Base-by-base conservation (phyloP, 2,113 vertebrate genomes). In the Pongo abelii region DNA sequence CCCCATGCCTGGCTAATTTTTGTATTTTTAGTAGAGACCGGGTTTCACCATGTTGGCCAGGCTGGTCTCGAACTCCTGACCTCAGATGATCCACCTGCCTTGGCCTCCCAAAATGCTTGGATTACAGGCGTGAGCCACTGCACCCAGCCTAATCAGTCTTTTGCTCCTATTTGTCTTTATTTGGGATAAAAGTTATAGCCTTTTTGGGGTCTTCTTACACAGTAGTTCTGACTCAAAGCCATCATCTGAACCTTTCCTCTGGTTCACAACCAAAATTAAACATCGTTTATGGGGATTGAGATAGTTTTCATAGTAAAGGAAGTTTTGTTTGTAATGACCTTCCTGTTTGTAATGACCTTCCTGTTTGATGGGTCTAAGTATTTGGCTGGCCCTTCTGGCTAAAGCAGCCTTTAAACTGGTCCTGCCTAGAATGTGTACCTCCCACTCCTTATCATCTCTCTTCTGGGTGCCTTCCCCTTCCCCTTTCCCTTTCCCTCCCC, bases 341-440 rank as follows among this genome's bases (percentile, higher is more conserved):
- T 40, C 46, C 70, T 38, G 22, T 59, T 81, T 94, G 64, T 78
- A 74, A 46, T 61, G 27, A 91, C 57, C 23, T 16, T 40, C 46
- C 70, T 38, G 22, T 59, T 81, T 94, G 64, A 38, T 32, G 70
- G 30, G 11, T 93, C 75, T 83, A 23, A 84, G 70, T 57, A 5
- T 46, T 85, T 93, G 94, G 59, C 59, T 50, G 18, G 46, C 88
- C 64, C 75, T 69, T 55, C 87, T 92, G 70, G 57, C 87, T n/a
- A 35, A 74, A 92, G 69, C 70, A 88, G 57, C 78, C 94, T 97
- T 94, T 97, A 96, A 91, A 91, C 85, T 48, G 52, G 6, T 91
- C 64, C 90, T 74, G 50, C 92, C 74, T 70, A 35, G 90, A 93
- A 77, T 80, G 32, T 40, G 2, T 17, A 25, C 91, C 77, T 69